Conservation (phyloP, 2,888 invertebrate species). For the Hypomecis punctinalis region DNA sequence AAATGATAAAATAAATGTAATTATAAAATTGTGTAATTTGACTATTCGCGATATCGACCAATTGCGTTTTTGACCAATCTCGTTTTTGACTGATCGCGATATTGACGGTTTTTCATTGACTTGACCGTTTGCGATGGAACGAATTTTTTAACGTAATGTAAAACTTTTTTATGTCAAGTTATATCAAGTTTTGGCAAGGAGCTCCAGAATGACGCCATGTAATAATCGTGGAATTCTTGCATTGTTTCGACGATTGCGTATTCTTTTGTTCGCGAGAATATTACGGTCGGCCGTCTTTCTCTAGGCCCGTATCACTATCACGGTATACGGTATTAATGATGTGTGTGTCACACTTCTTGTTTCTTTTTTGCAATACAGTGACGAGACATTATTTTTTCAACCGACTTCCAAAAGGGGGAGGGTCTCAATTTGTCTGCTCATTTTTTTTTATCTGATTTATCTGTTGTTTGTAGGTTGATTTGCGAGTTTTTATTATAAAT, state of each 20-base stretch:
- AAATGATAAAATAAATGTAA: no score
- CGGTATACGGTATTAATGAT: conserved; percentile 10
- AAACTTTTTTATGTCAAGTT: neutral
- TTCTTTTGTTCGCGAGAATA: conserved; percentile 41
- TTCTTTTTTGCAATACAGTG: neutral
- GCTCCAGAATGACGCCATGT: conserved; percentile 18
- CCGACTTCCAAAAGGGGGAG: conserved; percentile 1
- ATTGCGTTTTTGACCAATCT: no score
- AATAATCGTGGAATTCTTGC: conserved; percentile 34
- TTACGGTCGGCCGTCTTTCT: conserved; percentile 27
- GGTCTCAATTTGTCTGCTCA: neutral
- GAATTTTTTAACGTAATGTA: neutral
- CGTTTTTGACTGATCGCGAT: no score
- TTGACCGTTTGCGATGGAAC: no score
- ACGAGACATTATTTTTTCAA: no score
- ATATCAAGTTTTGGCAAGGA: conserved; percentile 20
- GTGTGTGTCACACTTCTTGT: conserved; percentile 21
- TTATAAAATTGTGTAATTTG: no score
- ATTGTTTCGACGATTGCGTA: conserved; percentile 44
- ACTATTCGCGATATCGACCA: no score
- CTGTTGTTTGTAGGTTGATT: no score
- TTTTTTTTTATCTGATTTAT: neutral
- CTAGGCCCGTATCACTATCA: conserved; percentile 6
- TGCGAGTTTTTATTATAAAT: no score
- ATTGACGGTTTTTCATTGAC: no score